phyloP scores from a whole-genome alignment of 2,113 vertebrate species.

The Nothobranchius kuhntae region DNA sequence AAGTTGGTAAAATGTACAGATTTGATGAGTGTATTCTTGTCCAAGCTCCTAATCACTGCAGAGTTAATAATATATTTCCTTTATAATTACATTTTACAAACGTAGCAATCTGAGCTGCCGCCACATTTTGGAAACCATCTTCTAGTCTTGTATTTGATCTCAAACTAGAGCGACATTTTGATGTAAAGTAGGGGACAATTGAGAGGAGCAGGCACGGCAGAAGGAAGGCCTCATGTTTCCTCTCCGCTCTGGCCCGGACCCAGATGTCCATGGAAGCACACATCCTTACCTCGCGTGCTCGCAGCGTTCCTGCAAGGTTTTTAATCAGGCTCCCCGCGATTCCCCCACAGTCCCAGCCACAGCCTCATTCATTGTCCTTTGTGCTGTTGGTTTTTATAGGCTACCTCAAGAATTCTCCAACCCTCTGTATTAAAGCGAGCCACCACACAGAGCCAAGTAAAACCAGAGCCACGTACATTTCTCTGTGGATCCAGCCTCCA shows the following conservation, averaged over 20 bases:
- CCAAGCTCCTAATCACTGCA: neutral
- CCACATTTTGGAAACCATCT: neutral
- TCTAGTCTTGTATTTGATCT: slow-evolving; percentile 1
- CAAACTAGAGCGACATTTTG: slow-evolving; percentile 4
- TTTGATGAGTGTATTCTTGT: neutral
- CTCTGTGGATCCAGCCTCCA: slow-evolving; percentile 55
- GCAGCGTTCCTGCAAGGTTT: slow-evolving; percentile 50
- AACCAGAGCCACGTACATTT: slow-evolving; percentile 61
- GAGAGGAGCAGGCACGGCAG: slow-evolving; percentile 9
- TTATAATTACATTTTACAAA: neutral
- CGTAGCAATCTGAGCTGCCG: neutral
- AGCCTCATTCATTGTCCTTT: slow-evolving; percentile 75
- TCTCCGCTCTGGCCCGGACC: slow-evolving; percentile 41
- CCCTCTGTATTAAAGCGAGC: slow-evolving; percentile 61
- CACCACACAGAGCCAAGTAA: slow-evolving; percentile 68
- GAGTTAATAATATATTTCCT: neutral
- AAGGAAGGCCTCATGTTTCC: slow-evolving; percentile 37
- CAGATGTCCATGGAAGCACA: slow-evolving; percentile 73
- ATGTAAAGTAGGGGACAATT: slow-evolving; percentile 29
- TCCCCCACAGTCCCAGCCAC: slow-evolving; percentile 52
- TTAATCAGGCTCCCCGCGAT: slow-evolving; percentile 56
- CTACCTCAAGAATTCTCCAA: slow-evolving; percentile 60
- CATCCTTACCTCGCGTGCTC: slow-evolving; percentile 70
- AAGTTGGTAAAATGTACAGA: neutral
- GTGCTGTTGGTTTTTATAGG: slow-evolving; percentile 70